Evolutionary conservation across 1,140 invertebrate genomes (phyloP), one percentile per base, ranked within the genome.

Genomic region (Zaprionus africanus): DNA sequence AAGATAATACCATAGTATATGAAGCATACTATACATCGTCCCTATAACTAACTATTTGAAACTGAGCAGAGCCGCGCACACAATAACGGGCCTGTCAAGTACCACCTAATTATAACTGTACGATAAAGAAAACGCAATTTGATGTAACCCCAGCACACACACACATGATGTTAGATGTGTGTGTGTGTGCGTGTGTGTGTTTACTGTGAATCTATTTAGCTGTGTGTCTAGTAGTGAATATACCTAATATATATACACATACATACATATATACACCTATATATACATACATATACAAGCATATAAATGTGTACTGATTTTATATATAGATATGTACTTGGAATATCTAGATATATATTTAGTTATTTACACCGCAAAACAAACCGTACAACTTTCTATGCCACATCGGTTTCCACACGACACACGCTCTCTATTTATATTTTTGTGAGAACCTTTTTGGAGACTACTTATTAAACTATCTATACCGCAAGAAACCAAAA

Each of bases 301-400:
- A 82, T 60, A 68, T 86, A 49, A 77, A 86, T 88, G 84, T 87
- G 83, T 87, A 87, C 83, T 87, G 79, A 90, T 82, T 85, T 90
- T 90, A 88, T 88, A 85, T 78, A 88, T 53, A 69, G 64, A 76
- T 82, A 79, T 72, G 68, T 73, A 75, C 51, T 53, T 69, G 65
- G 62, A 46, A 65, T 64, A 69, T 71, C 51, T 56, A 75, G 49
- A 72, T 75, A 76, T 79, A 68, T 43, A 63, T 79, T 82, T 86
- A 61, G 67, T 86, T 85, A 53, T 78, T 68, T 78, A 81, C 74
- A 79, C 70, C 41, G 64, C 57, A 66, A 77, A 58, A 64, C 71
- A 58, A 49, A 64, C 71, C 56, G 58, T 60, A 78, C 65, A 62
- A 67, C 64, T 65, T 75, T 66, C 81, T 65, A 70, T 54, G 46